phyloP scores from a whole-genome alignment of 2,113 vertebrate genomes.

The Kryptolebias marmoratus region DNA sequence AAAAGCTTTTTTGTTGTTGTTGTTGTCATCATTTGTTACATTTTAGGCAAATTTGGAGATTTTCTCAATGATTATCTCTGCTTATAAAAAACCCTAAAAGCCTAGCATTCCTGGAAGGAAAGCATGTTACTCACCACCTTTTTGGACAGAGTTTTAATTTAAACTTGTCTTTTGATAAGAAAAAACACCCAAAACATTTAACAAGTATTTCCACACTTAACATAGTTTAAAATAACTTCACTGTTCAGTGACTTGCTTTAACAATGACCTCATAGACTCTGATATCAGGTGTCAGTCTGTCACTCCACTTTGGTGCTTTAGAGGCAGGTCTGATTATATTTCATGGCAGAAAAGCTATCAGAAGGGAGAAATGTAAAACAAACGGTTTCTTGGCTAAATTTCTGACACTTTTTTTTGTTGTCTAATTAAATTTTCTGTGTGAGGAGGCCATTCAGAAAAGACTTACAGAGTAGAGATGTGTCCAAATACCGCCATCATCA shows the following conservation, averaged over 20 bases:
- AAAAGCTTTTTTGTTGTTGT: not conserved
- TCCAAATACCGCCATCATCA: constrained; percentile 69
- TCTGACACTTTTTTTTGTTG: constrained; percentile 32
- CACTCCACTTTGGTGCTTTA: not conserved
- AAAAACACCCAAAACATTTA: too few species aligned
- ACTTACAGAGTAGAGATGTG: constrained; percentile 59
- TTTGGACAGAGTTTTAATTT: too few species aligned
- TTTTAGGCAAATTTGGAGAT: too few species aligned
- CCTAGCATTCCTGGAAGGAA: too few species aligned
- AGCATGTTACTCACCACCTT: too few species aligned
- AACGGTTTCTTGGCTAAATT: constrained; percentile 39
- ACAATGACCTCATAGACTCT: constrained; percentile 30
- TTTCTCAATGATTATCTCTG: too few species aligned
- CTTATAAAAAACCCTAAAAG: too few species aligned
- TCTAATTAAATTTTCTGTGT: constrained; percentile 43
- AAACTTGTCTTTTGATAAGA: too few species aligned
- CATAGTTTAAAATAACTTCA: constrained; percentile 21
- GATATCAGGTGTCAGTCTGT: constrained; percentile 39
- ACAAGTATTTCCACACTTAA: constrained; percentile 1
- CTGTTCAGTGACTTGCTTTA: constrained; percentile 16
- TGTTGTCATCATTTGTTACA: constrained; percentile 20
- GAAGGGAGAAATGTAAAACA: constrained; percentile 27
- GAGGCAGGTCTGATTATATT: constrained; percentile 47
- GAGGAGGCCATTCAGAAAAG: constrained; percentile 49
- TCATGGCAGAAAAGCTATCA: constrained; percentile 23